Percentiles rank a stretch among this genome's conserved stretches.
Evolutionary conservation across 2,113 vertebrate genomes (phyloP).

Genomic region (Urocynchramus pylzowi): DNA sequence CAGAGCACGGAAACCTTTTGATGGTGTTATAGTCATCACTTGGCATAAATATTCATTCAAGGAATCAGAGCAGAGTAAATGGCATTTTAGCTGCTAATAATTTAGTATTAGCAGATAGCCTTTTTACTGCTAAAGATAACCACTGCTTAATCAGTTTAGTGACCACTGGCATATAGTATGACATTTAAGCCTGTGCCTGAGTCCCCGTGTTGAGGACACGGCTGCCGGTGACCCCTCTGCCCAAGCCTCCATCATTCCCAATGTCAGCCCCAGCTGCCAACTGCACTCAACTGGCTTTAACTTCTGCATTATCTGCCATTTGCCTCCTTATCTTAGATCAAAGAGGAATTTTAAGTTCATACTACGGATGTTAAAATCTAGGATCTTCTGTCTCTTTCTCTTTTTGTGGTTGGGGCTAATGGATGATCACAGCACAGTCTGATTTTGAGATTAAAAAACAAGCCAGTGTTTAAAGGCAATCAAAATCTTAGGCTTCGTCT

Average conservation of each 20-base stretch:
- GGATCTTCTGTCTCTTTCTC: background rate
- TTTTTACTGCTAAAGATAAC: conserved; percentile 66
- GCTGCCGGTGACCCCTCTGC: background rate
- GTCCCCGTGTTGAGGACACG: background rate
- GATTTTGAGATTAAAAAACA: conserved; percentile 28
- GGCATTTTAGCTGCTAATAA: conserved; percentile 65
- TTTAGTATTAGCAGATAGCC: conserved; percentile 64
- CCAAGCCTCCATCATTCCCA: background rate
- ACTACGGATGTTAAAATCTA: background rate
- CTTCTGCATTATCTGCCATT: background rate
- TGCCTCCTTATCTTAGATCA: conserved; percentile 16
- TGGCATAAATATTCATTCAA: conserved; percentile 71
- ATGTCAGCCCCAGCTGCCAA: background rate
- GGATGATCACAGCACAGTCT: background rate
- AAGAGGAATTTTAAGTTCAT: background rate
- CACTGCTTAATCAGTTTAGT: conserved; percentile 67
- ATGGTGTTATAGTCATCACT: conserved; percentile 65
- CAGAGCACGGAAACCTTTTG: conserved; percentile 53
- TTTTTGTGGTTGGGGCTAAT: background rate
- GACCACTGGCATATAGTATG: conserved; percentile 48
- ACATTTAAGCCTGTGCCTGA: conserved; percentile 46
- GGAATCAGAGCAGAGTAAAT: conserved; percentile 70
- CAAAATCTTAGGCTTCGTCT: background rate
- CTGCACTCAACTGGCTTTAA: background rate
- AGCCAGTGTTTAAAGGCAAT: conserved; percentile 32